These are phyloP conservation scores for Eriocheir sinensis DNA, from an alignment of 1,140 invertebrate genomes.

Conservation along the genomic window DNA sequence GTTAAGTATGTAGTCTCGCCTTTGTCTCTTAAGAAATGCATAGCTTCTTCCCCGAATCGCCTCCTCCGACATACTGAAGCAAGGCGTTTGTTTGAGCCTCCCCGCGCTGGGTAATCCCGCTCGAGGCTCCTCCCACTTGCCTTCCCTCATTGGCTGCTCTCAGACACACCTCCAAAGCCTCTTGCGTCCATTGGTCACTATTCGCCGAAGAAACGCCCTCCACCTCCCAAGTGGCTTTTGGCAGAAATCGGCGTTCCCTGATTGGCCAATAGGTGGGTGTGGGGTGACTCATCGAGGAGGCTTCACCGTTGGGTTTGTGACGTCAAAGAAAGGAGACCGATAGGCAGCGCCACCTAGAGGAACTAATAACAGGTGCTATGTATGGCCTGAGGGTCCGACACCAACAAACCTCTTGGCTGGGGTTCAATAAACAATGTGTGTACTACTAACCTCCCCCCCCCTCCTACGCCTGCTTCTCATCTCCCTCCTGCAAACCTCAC, in stretches of 20 bases:
- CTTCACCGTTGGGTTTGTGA: not conserved
- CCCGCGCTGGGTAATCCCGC: not conserved
- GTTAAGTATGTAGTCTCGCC: not conserved
- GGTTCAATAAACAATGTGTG: not conserved
- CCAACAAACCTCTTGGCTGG: not conserved
- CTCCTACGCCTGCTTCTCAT: not conserved
- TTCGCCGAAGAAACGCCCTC: not conserved
- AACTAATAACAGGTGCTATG: not conserved
- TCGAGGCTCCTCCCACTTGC: not conserved
- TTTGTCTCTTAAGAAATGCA: not conserved
- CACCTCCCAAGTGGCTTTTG: not conserved
- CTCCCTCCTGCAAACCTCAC: not conserved
- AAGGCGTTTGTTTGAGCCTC: not conserved
- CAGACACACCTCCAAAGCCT: not conserved
- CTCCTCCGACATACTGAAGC: not conserved
- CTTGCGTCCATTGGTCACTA: not conserved
- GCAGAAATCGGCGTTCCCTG: not conserved
- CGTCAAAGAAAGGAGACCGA: not conserved
- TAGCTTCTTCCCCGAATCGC: not conserved
- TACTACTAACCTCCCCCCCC: not conserved
- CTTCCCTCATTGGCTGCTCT: not conserved
- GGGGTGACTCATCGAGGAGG: not conserved
- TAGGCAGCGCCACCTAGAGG: not conserved
- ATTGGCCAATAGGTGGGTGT: not conserved
- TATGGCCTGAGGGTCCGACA: not conserved